Conservation (phyloP, 2,113 vertebrate genomes). For the Vireo altiloquus region DNA sequence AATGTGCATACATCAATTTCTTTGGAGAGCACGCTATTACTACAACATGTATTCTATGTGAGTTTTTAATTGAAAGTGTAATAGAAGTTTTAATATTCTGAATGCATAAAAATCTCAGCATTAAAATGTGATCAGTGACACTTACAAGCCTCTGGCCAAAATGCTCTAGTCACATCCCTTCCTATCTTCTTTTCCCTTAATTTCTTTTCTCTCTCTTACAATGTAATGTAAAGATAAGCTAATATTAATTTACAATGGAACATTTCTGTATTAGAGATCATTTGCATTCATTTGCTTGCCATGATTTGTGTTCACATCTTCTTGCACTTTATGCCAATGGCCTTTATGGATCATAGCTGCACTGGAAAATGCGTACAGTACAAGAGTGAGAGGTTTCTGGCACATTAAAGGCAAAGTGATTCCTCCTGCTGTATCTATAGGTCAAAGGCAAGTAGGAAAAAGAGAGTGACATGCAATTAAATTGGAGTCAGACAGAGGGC, state of each 20-base stretch:
- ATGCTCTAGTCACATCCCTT: neutral
- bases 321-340: neutral
- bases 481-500: neutral
- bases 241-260: constrained; percentile 40
- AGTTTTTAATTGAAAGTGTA: constrained; percentile 50
- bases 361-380: neutral
- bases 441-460: neutral
- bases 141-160: constrained; percentile 32
- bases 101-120: constrained; percentile 6
- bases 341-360: neutral
- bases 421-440: neutral
- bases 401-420: neutral
- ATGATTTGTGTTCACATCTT: constrained; percentile 10
- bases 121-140: neutral
- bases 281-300: constrained; percentile 16
- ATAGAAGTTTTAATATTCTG: constrained; percentile 38
- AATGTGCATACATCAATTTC: neutral
- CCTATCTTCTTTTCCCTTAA: constrained; percentile 1
- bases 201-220: constrained; percentile 43
- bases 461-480: neutral
- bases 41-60: neutral
- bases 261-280: constrained; percentile 3
- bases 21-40: neutral
- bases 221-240: constrained; percentile 26
- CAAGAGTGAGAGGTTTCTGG: neutral